Evolutionary conservation across 2,888 invertebrate species (phyloP), one percentile per base, ranked within the genome.

Genomic region (Drosophila prolongata): DNA sequence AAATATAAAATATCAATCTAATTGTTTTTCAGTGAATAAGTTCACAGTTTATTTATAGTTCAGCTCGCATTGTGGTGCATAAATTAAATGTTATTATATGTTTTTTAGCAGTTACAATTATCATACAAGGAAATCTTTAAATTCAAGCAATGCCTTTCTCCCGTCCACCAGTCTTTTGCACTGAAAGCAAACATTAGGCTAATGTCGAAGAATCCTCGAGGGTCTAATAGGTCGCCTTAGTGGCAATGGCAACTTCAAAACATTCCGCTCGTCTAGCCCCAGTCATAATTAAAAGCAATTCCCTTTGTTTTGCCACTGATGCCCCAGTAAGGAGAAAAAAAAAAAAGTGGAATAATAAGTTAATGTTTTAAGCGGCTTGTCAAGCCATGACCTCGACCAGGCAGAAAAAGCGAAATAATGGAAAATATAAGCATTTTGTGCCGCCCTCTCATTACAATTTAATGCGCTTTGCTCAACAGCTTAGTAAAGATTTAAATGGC

Each of bases 291-390:
- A 73, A 53, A 55, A 50, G 46, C 47, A 61, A 68, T 56, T 73
- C 40, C 55, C 50, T 44, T 44, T 56, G 47, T 54, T 59, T 24
- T 19, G 42, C 58, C 47, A 34, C 14, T 14, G 50, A 57, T 14
- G 37, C 43, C 9, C 49, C 42, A 35, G 53, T 43, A 10, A 19
- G 27, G 46, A 43, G 30, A 55, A 62, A 73, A 16, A 62, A 73
- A 16, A 16, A 73, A 60, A 68, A 46, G 37, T 24, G 19, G 68
- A 53, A 80, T 66, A 84, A 76, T 68, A 84, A 80, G 84, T 87
- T 87, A 87, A 84, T 84, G 76, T 76, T 81, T 84, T 80, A 81
- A 80, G 81, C 79, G 72, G 87, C 81, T 80, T 87, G 81, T 57
- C 67, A 65, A 78, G 71, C 71, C 53, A 49, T 62, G 79, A 61